Evolutionary conservation across 2,797 vertebrate genomes (phyloP), one percentile per base, ranked within the genome.

Genomic region (Ctenopoma multispine): DNA sequence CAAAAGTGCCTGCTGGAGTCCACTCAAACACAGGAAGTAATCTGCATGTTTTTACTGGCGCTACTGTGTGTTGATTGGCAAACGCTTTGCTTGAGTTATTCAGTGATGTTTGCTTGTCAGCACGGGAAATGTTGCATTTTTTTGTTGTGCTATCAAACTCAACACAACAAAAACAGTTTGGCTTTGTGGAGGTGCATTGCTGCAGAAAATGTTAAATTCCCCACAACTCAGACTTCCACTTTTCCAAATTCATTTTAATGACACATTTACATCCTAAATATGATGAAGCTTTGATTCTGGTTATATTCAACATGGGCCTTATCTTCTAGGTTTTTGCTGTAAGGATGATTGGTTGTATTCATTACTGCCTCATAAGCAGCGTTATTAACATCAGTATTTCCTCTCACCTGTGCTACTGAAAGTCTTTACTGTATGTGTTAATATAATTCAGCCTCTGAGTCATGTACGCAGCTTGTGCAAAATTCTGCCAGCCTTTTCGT

Each of bases 41-140:
- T 88, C 90, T 88, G 89, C 92, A 91, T 90, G 90, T 90, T 91
- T 91, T 89, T 81, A 88, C 89, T 79, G 80, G 83, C 86, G 43
- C 88, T 72, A 80, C 80, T 75, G 78, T 69, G 75, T 82, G 87
- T 82, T 90, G 90, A 91, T 89, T 89, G 85, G 84, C 89, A 91
- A 89, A 88, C 57, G 79, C 78, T 81, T 83, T 82, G 84, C 87
- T 87, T 80, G 86, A 89, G 81, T 86, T 89, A 87, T 83, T 87
- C 85, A 82, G 77, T 86, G 84, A 90, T 89, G 89, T 88, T 86
- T 85, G 85, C 87, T 81, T 82, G 89, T 89, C 89, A 87, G 69
- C 65, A 68, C 34, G 51, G 66, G 69, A 79, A 84, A 85, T 63
- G 66, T 75, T 63, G 60, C 64, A 27, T 57, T 75, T 81, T 67